Conservation (phyloP, 2,113 vertebrate genomes). For the Oxyura jamaicensis region DNA sequence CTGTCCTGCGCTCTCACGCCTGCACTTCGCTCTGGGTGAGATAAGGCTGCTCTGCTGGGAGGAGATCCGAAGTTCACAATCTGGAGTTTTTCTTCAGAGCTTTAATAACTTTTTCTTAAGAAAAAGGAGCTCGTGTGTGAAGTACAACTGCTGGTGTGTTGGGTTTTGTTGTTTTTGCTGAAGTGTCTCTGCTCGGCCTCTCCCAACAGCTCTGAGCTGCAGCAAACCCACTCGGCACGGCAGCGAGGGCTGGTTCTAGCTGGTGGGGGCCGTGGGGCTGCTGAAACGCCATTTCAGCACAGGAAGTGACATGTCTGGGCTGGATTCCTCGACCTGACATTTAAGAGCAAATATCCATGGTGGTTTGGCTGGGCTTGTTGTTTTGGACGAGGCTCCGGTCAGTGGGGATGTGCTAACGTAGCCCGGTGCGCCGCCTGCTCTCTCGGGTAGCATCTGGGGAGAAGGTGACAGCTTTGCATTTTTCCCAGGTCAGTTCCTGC, state of each 20-base stretch:
- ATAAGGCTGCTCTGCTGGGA: neutral
- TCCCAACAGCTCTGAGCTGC: neutral
- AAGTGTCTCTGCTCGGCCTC: neutral
- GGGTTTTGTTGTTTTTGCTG: neutral
- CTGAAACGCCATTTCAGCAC: neutral
- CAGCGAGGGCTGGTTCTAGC: neutral
- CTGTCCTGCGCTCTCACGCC: neutral
- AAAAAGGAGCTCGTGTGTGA: neutral
- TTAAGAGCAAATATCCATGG: neutral
- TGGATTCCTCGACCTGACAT: conserved; percentile 52
- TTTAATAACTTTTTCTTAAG: neutral
- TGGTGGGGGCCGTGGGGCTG: neutral
- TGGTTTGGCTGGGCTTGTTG: conserved; percentile 38
- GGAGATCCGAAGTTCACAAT: neutral
- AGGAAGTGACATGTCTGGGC: conserved; percentile 38
- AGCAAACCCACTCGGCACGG: neutral
- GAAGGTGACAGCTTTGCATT: neutral
- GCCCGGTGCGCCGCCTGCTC: neutral
- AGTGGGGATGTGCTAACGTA: neutral
- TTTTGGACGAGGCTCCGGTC: neutral
- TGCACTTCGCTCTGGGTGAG: neutral
- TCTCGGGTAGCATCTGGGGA: rapidly evolving
- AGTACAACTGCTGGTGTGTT: neutral
- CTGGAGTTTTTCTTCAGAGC: neutral
- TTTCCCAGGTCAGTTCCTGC: neutral